phyloP scores from a whole-genome alignment of 53 echinoderm and acorn worm species.

The Arbacia lixula region DNA sequence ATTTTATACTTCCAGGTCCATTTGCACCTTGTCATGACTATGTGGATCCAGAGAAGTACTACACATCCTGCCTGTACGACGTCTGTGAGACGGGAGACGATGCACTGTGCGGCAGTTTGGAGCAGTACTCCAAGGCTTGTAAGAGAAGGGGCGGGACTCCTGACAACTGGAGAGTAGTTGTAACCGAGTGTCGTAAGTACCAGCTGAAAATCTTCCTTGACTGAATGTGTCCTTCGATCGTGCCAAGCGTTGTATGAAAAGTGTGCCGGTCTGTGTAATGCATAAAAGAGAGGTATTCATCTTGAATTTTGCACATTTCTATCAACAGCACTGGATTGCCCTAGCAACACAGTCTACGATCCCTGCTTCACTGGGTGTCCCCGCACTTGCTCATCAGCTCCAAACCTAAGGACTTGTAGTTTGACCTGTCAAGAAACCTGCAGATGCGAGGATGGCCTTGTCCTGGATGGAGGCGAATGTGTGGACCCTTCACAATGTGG shows the following conservation, averaged over 20 bases:
- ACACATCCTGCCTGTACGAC: conserved; percentile 81
- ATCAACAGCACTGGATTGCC: conserved; percentile 57
- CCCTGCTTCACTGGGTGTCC: conserved; percentile 74
- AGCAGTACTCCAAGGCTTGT: conserved; percentile 72
- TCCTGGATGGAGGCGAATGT: conserved; percentile 54
- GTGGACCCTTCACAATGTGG: conserved; percentile 67
- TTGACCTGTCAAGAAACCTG: conserved; percentile 70
- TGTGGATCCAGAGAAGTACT: conserved; percentile 66
- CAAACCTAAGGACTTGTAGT: conserved; percentile 26
- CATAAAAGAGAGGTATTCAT: no score
- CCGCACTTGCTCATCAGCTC: conserved; percentile 53
- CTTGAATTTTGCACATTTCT: no score
- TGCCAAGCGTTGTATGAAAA: no score
- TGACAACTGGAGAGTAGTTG: conserved; percentile 70
- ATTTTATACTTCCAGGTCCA: conserved; percentile 75
- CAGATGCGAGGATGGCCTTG: conserved; percentile 49
- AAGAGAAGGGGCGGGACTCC: conserved; percentile 60
- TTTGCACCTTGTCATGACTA: conserved; percentile 75
- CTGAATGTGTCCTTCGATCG: no score
- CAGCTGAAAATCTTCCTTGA: no score
- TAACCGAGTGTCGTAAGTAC: conserved; percentile 81
- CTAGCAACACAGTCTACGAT: conserved; percentile 65
- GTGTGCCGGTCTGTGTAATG: no score
- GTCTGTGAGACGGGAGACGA: conserved; percentile 81
- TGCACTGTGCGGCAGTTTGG: conserved; percentile 72